phyloP scores from a whole-genome alignment of 2,797 vertebrate genomes.

The Phyllotis vaccarum region DNA sequence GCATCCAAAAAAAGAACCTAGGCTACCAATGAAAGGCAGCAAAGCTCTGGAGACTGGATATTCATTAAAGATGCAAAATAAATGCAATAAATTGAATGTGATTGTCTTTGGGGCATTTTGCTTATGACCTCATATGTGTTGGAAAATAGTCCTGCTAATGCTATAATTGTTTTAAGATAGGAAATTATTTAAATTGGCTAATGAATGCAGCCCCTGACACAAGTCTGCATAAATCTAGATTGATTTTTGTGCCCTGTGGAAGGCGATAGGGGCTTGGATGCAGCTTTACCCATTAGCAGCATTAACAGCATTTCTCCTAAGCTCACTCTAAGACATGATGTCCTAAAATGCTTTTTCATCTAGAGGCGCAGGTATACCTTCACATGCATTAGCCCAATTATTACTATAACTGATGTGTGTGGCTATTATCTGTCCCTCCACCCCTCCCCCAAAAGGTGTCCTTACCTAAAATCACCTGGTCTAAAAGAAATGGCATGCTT shows the following conservation, averaged over 20 bases:
- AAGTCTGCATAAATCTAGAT: conserved; percentile 79
- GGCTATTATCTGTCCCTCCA: not conserved
- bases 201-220: conserved; percentile 81
- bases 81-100: conserved; percentile 53
- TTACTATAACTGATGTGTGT: not conserved
- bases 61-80: conserved; percentile 69
- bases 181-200: conserved; percentile 86
- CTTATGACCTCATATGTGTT: conserved; percentile 79
- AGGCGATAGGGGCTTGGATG: conserved; percentile 49
- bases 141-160: conserved; percentile 77
- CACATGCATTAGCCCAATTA: conserved; percentile 15
- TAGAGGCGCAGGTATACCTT: conserved; percentile 37
- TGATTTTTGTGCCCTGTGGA: conserved; percentile 73
- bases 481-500: not conserved
- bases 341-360: conserved; percentile 55
- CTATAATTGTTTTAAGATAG: conserved; percentile 85
- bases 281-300: conserved; percentile 74
- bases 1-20: conserved; percentile 44
- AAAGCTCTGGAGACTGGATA: not conserved
- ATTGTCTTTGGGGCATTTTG: conserved; percentile 75
- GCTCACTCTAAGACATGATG: conserved; percentile 69
- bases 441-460: not conserved
- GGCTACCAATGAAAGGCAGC: not conserved
- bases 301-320: conserved; percentile 69
- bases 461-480: not conserved